These are phyloP conservation scores for Embidobia sp. DNA, from an alignment of 2,888 invertebrate genomes.

Conservation along the genomic window DNA sequence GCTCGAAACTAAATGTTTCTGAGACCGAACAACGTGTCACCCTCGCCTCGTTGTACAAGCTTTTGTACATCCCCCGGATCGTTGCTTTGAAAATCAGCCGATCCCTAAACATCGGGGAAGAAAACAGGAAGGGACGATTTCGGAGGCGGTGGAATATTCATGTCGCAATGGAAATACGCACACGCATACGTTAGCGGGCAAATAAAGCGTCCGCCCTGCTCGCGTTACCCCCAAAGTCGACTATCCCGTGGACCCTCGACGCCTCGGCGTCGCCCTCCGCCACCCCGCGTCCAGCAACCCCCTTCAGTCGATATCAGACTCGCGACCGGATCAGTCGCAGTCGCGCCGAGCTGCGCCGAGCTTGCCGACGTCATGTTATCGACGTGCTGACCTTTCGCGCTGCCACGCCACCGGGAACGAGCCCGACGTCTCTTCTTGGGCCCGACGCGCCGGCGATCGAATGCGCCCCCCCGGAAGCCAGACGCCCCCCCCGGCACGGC, in stretches of 20 bases:
- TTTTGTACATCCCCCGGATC: too few species aligned
- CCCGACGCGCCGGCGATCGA: too few species aligned
- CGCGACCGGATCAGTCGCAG: conserved; percentile 37
- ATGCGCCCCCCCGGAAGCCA: too few species aligned
- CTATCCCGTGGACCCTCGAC: conserved; percentile 38
- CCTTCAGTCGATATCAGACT: conserved; percentile 78
- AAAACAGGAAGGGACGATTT: too few species aligned
- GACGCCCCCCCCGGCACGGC: too few species aligned
- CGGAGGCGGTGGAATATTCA: too few species aligned
- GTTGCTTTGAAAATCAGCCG: too few species aligned
- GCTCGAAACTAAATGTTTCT: too few species aligned
- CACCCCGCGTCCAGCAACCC: conserved; percentile 70
- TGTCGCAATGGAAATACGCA: conserved; percentile 1
- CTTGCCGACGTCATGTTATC: conserved; percentile 8
- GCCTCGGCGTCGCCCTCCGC: conserved; percentile 65
- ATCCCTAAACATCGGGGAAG: too few species aligned
- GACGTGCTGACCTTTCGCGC: conserved; percentile 10
- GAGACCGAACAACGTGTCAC: too few species aligned
- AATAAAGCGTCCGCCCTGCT: conserved; percentile 18
- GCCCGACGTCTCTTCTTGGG: not conserved
- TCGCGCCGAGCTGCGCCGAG: not conserved
- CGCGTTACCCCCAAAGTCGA: conserved; percentile 29
- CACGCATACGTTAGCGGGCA: conserved; percentile 6
- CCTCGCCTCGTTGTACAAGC: too few species aligned
- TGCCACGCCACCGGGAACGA: not conserved